Evolutionary conservation across 2,113 vertebrate species (phyloP), one percentile per base, ranked within the genome.

Genomic region (Zapus hudsonius): DNA sequence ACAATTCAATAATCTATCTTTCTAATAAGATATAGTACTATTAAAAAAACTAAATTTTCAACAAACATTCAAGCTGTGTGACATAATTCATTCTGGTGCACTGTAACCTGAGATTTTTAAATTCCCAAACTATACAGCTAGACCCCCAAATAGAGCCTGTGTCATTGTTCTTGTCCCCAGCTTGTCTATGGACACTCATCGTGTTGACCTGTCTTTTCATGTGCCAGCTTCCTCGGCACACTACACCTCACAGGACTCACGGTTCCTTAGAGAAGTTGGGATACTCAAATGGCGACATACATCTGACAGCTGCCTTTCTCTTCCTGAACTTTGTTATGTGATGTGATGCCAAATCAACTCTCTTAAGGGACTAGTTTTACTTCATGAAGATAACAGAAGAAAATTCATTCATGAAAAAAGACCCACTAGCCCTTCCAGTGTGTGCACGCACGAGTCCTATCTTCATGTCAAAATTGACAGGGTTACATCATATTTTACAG

Each of bases 241-340:
- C 40, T 82, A 15, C 64, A 66, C 44, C 93, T 79, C n/a, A 80
- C 80, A 47, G 94, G 95, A 96, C 88, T 96, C 96, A 95, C 74
- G 42, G 47, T 84, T 95, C 82, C 90, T 90, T 38, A 79, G 31
- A 64, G 36, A 91, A 59, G 64, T 38, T n/a, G 57, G n/a, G 52
- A 29, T 11, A 16, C 55, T 88, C 70, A 59, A 38, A 92, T 72
- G 85, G 87, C 63, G 44, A 8, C 59, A 75, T 83, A 5, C 22
- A 67, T 73, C 92, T 93, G 79, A 95, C 64, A 92, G 90, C 70
- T 69, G 40, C 52, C 29, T 64, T 93, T 84, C 84, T 93, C 82
- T 76, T 96, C 69, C 87, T 90, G 89, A 87, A n/a, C 0, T 12
- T 27, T 79, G 82, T 73, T 57, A 66, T 83, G 74, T 90, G 78